phyloP scores from a whole-genome alignment of 1,140 invertebrate species.

The Drepana arcuata region DNA sequence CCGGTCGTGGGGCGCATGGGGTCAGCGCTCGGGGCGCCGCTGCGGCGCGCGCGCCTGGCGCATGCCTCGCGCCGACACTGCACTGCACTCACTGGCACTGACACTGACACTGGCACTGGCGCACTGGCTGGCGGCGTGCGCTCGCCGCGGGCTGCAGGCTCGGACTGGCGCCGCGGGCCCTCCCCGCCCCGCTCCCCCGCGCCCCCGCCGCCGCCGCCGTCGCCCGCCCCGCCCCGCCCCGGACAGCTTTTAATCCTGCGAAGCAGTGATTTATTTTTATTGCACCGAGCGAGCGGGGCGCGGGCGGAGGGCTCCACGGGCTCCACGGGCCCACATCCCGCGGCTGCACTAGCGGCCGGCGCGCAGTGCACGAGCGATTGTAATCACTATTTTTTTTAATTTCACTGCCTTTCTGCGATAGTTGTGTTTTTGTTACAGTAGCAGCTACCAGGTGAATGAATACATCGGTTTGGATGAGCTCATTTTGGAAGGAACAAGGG shows the following conservation, averaged over 20 bases:
- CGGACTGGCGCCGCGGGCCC: background rate
- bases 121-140: constrained; percentile 3
- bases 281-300: background rate
- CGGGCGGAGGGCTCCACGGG: background rate
- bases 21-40: background rate
- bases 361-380: too few species aligned
- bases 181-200: background rate
- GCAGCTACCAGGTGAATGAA: too few species aligned
- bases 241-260: background rate
- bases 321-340: background rate
- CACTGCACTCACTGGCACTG: constrained; percentile 7
- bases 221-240: constrained; percentile 1
- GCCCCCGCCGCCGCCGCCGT: background rate
- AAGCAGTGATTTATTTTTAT: background rate
- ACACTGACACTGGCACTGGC: constrained; percentile 4
- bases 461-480: too few species aligned
- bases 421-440: too few species aligned
- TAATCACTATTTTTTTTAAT: too few species aligned
- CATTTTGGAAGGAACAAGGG: too few species aligned
- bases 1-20: background rate
- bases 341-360: background rate
- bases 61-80: constrained; percentile 3
- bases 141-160: background rate
- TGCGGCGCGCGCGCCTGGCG: background rate
- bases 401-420: too few species aligned